phyloP scores from a whole-genome alignment of 2,888 invertebrate species.

The Ecdyonurus torrentis region DNA sequence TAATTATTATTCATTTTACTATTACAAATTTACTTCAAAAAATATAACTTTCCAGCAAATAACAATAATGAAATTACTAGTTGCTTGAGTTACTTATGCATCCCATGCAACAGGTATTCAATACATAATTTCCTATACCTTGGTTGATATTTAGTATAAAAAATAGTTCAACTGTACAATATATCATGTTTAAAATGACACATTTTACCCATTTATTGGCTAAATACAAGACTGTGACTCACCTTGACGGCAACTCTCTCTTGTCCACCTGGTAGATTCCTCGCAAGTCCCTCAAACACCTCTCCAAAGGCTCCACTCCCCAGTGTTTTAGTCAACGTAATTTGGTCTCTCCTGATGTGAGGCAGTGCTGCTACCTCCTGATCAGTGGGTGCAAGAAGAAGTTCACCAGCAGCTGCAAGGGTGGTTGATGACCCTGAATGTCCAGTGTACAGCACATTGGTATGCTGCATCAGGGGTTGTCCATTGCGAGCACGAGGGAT shows the following conservation, averaged over 20 bases:
- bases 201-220: no score
- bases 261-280: slow-evolving; percentile 35
- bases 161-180: no score
- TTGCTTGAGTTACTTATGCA: no score
- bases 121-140: no score
- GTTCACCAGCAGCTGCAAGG: slow-evolving; percentile 12
- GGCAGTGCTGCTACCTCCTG: slow-evolving; percentile 66
- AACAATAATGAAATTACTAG: no score
- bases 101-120: no score
- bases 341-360: slow-evolving; percentile 68
- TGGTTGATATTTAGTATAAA: no score
- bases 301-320: slow-evolving; percentile 97
- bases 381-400: slow-evolving; percentile 37
- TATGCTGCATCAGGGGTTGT: slow-evolving; percentile 50
- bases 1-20: no score
- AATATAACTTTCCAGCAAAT: no score
- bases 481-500: slow-evolving; percentile 47
- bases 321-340: slow-evolving; percentile 71
- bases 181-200: no score
- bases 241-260: slow-evolving; percentile 87
- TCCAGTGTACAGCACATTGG: slow-evolving; percentile 61
- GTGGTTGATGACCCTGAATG: slow-evolving; percentile 3
- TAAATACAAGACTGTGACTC: no score
- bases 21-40: no score
- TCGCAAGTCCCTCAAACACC: slow-evolving; percentile 83